Evolutionary conservation across 2,113 vertebrate species (phyloP), one percentile per base, ranked within the genome.

Genomic region (Origma solitaria): DNA sequence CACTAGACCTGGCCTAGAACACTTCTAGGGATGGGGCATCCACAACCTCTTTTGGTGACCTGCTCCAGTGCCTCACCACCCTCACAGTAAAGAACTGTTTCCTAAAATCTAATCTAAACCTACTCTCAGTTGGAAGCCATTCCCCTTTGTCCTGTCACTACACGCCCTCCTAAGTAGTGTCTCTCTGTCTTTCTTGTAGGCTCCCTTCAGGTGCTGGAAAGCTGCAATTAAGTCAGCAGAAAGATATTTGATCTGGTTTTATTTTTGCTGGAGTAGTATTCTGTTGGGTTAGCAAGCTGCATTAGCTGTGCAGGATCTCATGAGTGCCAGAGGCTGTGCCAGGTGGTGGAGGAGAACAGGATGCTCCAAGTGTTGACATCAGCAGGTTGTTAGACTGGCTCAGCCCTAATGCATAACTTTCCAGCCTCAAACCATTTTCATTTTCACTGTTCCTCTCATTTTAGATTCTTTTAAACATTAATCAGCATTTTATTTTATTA

Each of bases 301-400:
- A 2, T 77, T 76, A 56, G 33, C 50, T 62, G 1, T 54, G 49
- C 82, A 85, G 75, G 85, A 72, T 53, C 50, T 49, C 11, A 72
- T 66, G 71, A 62, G 62, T 0, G 2, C 71, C 64, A 58, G 71
- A 42, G 79, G 38, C 2, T 0, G 19, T 92, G 79, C 73, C 71
- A 81, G 66, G 45, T 33, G 16, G 20, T 44, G 54, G 62, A 53
- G 64, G 64, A 94, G 82, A 60, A 31, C 62, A 81, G 58, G 88
- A 51, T 80, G 82, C 82, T 81, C 56, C 0, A 0, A 30, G 30
- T 80, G 42, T 57, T 83, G 82, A 47, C 58, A 81, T 69, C 88
- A 90, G 64, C 42, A 66, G 35, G 33, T 70, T 77, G 90, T 61
- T 73, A 70, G 51, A 77, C 88, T 70, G 86, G 76, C 80, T 94